Percentiles rank a stretch among this genome's conserved stretches.
These are phyloP conservation scores for Molossus molossus DNA, from an alignment of 2,797 vertebrate genomes.

Conservation along the genomic window DNA sequence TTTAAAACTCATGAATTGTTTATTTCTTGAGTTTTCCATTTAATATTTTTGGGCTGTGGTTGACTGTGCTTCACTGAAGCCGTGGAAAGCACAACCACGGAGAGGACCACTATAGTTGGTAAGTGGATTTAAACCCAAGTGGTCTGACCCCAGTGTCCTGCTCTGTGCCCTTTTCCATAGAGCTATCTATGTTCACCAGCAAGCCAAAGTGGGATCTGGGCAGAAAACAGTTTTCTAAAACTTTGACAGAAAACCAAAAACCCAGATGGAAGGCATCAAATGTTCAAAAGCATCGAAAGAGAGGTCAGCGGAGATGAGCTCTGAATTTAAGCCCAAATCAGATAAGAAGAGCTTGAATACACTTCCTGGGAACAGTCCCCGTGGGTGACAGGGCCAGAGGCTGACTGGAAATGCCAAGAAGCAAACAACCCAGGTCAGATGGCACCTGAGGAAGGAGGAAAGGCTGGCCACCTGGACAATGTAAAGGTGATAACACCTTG, in stretches of 20 bases:
- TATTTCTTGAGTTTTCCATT: neutral
- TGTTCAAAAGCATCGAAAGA: conserved; percentile 19
- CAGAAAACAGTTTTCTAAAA: neutral
- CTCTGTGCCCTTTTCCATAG: neutral
- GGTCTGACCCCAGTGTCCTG: neutral
- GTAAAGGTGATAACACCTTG: neutral
- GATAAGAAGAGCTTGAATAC: neutral
- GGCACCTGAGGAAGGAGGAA: neutral
- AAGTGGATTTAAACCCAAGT: neutral
- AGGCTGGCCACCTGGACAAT: neutral
- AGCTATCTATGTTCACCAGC: neutral
- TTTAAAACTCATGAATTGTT: neutral
- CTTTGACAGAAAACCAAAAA: neutral
- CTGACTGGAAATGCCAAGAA: neutral
- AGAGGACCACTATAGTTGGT: neutral
- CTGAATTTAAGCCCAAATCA: neutral
- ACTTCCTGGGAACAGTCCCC: neutral
- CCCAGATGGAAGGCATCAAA: neutral
- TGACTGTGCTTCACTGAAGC: neutral
- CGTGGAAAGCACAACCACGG: neutral
- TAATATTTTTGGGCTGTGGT: neutral
- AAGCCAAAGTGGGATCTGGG: neutral
- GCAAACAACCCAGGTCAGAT: neutral
- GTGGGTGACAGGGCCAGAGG: neutral
- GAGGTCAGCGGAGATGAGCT: neutral